Evolutionary conservation across 1,140 invertebrate genomes (phyloP), one percentile per base, ranked within the genome.

Genomic region (Drosophila sechellia): DNA sequence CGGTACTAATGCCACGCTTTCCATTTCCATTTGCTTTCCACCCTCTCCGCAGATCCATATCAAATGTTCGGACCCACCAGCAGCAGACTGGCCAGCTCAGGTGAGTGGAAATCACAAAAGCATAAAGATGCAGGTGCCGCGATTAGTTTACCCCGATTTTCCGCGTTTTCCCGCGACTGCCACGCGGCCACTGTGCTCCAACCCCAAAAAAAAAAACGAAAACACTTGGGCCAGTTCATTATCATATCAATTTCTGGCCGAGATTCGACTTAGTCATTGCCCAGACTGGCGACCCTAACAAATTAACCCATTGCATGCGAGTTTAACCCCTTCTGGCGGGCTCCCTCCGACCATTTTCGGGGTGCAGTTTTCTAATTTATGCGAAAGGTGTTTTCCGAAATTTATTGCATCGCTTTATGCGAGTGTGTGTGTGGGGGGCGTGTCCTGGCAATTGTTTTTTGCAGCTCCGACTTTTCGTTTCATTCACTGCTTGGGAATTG

Each of bases 31-130:
- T 52, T 46, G 17, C n/a, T 20, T 27, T 4, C 46, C 69, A 59
- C 46, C 92, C 92, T 93, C 81, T 95, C 35, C 48, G 43, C 95
- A 98, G 97, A 98, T 96, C 97, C 97, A 90, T 98, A 98, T 94
- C 97, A 98, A 94, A 97, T 98, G 96, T 98, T 98, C 93, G 97
- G 97, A 54, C 96, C 97, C 46, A 98, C 97, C 48, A 98, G 97
- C 93, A 98, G 97, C 94, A 95, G 97, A 90, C 94, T 98, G 87
- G 97, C 97, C 34, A 98, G 97, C 93, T 98, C 97, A 94, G 96
- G 96, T 97, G 68, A 91, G 90, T 90, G 50, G 49, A 66, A 87
- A 75, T 79, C 69, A 89, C 68, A 90, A 85, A 90, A 91, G 83
- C 90, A 91, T 86, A 91, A 91, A 91, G 90, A 91, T 91, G 74